Evolutionary conservation across 2,797 vertebrate species (phyloP).

Genomic region (Tapera naevia): DNA sequence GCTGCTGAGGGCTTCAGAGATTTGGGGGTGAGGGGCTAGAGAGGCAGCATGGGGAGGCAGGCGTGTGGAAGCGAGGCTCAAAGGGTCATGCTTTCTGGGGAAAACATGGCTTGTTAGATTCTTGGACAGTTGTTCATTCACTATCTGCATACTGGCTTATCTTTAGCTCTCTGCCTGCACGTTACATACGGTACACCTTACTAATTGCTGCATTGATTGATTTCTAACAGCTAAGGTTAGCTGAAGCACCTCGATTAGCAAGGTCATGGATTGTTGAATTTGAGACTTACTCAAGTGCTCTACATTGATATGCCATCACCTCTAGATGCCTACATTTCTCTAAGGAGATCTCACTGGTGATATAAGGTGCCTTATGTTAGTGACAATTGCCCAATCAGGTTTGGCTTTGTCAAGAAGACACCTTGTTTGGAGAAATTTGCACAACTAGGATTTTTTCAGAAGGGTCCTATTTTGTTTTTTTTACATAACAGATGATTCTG

Average conservation of each 20-base stretch:
- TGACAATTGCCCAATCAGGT: accelerated
- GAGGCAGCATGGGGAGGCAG: background rate
- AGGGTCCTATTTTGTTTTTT: accelerated
- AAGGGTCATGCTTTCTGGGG: background rate
- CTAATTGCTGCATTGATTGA: background rate
- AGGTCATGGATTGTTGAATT: background rate
- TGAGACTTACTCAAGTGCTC: background rate
- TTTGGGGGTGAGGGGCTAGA: background rate
- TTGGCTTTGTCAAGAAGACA: background rate
- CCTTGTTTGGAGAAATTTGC: background rate
- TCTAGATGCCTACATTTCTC: background rate
- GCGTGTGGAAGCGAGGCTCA: background rate
- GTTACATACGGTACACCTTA: background rate
- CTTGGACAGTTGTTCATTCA: background rate
- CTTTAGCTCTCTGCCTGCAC: background rate
- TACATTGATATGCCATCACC: background rate
- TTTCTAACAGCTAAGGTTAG: background rate
- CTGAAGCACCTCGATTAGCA: background rate
- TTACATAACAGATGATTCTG: background rate
- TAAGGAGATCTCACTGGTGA: background rate
- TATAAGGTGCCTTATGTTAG: background rate
- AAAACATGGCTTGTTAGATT: background rate
- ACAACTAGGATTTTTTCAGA: background rate
- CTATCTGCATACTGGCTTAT: background rate
- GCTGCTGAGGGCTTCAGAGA: background rate